Evolutionary conservation across 30 jellyfish, hydroid and myxozoan genomes (phyloP), one percentile per base, ranked within the genome.

Genomic region (Catostylus mosaicus): DNA sequence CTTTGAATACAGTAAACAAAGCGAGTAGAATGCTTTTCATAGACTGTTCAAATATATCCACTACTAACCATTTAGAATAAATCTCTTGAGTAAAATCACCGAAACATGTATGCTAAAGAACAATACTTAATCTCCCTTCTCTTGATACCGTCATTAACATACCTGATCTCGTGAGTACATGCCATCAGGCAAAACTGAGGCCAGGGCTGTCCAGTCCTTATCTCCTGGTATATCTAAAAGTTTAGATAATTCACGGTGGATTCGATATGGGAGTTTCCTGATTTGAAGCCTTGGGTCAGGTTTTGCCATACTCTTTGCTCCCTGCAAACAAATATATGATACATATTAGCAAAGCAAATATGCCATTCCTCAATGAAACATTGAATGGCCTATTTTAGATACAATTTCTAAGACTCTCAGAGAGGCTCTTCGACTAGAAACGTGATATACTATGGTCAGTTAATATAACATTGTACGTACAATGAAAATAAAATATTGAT

Each of bases 141-240:
- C n/a, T n/a, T n/a, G n/a, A n/a, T n/a, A n/a, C n/a, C n/a, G n/a
- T n/a, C n/a, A n/a, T n/a, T n/a, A n/a, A 43, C 8, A 43, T 66
- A 89, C 97, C 93, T 90, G 96, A 40, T 73, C 65, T 32, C 67
- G 33, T 23, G 86, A 54, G 86, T 83, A 90, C 82, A 72, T 84
- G 30, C 90, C 93, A 37, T 75, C 88, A 27, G 97, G 97, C 66
- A 90, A 48, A 27, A 76, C 93, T 0, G 96, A 64, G 30, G 73
- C 75, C 0, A 90, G 86, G 16, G 88, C 87, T 45, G 60, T 83
- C 97, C 97, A 90, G 62, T 90, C 97, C 37, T 71, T 77, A 22
- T 77, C 89, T 5, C 97, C 97, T 40, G 91, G 92, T 54, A 76
- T 72, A 51, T 90, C 97, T 68, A 90, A 63, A 20, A 90, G 84